phyloP scores from a whole-genome alignment of 2,888 invertebrate genomes.

The Tiliacea citrago region DNA sequence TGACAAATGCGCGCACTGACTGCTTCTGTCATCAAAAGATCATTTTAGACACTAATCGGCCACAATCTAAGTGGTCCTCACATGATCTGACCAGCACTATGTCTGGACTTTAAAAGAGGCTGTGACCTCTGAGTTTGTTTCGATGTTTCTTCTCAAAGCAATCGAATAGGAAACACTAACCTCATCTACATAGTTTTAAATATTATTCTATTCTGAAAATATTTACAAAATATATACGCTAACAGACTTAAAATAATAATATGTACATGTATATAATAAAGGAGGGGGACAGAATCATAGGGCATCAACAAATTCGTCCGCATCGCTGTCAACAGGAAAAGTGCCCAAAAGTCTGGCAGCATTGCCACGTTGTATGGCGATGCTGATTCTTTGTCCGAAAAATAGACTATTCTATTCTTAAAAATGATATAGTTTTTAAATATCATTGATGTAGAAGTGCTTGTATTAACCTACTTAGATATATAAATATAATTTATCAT shows the following conservation, averaged over 20 bases:
- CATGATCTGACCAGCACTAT: background rate
- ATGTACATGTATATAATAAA: too few relatives aligned
- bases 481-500: background rate
- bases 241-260: too few relatives aligned
- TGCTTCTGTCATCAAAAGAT: background rate
- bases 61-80: background rate
- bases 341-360: too few relatives aligned
- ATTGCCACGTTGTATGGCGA: too few relatives aligned
- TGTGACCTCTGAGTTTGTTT: background rate
- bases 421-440: background rate
- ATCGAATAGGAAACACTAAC: background rate
- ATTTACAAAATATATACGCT: too few relatives aligned
- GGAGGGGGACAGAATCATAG: too few relatives aligned
- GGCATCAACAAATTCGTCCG: too few relatives aligned
- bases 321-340: too few relatives aligned
- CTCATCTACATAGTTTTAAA: background rate
- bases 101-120: background rate
- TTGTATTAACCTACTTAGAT: background rate
- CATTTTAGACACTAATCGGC: background rate
- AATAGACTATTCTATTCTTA: background rate
- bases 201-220: background rate
- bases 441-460: background rate
- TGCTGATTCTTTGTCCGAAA: too few relatives aligned
- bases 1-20: too few relatives aligned
- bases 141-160: background rate